Evolutionary conservation across 2,888 invertebrate species (phyloP).

Genomic region (Caenorhabditis sp.): DNA sequence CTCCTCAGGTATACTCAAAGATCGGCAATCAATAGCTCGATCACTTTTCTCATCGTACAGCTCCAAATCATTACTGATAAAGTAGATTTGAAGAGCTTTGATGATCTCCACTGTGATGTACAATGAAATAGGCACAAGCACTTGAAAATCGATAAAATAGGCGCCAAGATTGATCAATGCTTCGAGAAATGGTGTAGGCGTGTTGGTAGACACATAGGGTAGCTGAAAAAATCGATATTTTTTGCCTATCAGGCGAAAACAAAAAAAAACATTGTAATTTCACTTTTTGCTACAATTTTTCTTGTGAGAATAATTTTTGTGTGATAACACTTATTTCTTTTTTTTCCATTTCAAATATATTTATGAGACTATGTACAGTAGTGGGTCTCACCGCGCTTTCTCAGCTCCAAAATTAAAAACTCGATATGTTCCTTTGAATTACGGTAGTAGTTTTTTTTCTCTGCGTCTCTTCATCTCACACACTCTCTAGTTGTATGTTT

Average conservation of each 20-base stretch:
- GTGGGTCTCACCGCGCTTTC: too few relatives aligned
- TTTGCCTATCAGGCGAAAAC: too few relatives aligned
- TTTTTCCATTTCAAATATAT: too few relatives aligned
- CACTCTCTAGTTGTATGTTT: constrained; percentile 6
- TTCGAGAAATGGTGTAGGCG: constrained; percentile 33
- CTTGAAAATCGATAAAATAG: constrained; percentile 59
- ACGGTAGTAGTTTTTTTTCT: too few relatives aligned
- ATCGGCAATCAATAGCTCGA: constrained; percentile 81
- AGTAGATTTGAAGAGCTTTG: constrained; percentile 91
- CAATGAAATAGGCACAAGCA: constrained; percentile 91
- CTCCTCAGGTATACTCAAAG: constrained; percentile 89
- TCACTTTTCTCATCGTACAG: constrained; percentile 85
- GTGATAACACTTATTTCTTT: too few relatives aligned
- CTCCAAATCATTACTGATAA: constrained; percentile 88
- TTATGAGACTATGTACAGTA: too few relatives aligned
- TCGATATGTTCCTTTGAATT: too few relatives aligned
- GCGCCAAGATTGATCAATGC: constrained; percentile 50
- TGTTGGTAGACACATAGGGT: constrained; percentile 11
- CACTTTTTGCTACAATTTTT: too few relatives aligned
- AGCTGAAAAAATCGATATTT: neutral
- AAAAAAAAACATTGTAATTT: too few relatives aligned
- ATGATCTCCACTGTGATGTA: constrained; percentile 97
- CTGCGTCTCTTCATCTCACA: constrained; percentile 4
- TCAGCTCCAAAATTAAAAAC: too few relatives aligned
- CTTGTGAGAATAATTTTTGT: too few relatives aligned